Percentiles rank a stretch among this genome's conserved stretches.
Evolutionary conservation across 2,888 invertebrate genomes (phyloP).

Genomic region (Caenorhabditis doughertyi): DNA sequence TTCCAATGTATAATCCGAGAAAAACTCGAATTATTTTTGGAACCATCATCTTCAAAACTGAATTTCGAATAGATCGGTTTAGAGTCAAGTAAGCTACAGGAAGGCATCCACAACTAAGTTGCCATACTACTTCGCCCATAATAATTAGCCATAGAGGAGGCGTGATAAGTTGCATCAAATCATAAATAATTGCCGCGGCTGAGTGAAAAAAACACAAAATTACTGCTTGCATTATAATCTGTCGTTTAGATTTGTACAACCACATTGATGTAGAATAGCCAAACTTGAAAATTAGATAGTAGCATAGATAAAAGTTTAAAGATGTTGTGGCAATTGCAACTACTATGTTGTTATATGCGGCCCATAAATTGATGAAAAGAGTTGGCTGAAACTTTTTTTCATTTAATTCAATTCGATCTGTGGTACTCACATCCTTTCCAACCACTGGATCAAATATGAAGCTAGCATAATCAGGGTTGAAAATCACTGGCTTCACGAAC

Average conservation of each 20-base stretch:
- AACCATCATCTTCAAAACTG: conserved; percentile 8
- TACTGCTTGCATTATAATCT: conserved; percentile 13
- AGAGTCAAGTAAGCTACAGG: not conserved
- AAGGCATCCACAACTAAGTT: not conserved
- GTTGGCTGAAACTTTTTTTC: conserved; percentile 13
- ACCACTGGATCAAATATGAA: not conserved
- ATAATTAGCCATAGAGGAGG: not conserved
- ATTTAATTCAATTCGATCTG: too few relatives aligned
- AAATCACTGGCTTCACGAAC: not conserved
- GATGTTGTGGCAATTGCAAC: conserved; percentile 1
- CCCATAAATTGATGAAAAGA: not conserved
- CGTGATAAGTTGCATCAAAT: not conserved
- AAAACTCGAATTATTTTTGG: not conserved
- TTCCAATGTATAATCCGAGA: too few relatives aligned
- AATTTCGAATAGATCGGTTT: conserved; percentile 5
- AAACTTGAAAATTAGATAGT: not conserved
- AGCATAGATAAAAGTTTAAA: conserved; percentile 1
- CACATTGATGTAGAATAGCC: conserved; percentile 1
- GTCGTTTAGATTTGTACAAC: conserved; percentile 14
- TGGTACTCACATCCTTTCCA: not conserved
- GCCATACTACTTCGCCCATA: not conserved
- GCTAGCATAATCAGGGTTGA: not conserved
- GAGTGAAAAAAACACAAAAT: not conserved
- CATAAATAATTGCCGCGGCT: not conserved
- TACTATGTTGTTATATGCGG: not conserved